Conservation (phyloP, 2,113 vertebrate genomes). For the Casuarius casuarius region DNA sequence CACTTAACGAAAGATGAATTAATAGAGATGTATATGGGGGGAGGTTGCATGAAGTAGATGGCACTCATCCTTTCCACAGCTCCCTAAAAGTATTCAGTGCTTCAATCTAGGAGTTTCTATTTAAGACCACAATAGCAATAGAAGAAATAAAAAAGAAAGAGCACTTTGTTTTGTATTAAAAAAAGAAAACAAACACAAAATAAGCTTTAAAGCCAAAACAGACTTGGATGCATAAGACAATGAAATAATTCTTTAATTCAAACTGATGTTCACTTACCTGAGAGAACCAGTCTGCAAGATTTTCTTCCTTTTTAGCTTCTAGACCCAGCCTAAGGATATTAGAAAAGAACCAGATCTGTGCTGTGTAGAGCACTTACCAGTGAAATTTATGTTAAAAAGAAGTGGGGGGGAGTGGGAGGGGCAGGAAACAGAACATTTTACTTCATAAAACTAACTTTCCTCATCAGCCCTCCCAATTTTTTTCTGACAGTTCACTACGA, state of each 20-base stretch:
- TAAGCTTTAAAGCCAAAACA: not conserved
- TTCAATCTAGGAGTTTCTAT: not conserved
- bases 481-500: not conserved
- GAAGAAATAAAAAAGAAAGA: not conserved
- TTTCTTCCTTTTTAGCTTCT: conserved; percentile 96
- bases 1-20: not conserved
- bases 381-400: not conserved
- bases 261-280: conserved; percentile 81
- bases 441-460: not conserved
- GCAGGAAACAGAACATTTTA: not conserved
- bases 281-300: conserved; percentile 96
- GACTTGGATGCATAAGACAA: not conserved
- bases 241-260: not conserved
- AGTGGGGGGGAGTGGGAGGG: not conserved
- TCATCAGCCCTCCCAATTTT: not conserved
- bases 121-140: not conserved
- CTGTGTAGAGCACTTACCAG: not conserved
- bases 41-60: not conserved
- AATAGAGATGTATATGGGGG: not conserved
- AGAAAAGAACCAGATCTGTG: not conserved
- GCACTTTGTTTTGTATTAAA: not conserved
- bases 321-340: conserved; percentile 85
- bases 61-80: not conserved
- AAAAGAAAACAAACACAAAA: not conserved
- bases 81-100: not conserved